Evolutionary conservation across 1,140 invertebrate genomes (phyloP).

Genomic region (Pseudomyrmex dendroicus): DNA sequence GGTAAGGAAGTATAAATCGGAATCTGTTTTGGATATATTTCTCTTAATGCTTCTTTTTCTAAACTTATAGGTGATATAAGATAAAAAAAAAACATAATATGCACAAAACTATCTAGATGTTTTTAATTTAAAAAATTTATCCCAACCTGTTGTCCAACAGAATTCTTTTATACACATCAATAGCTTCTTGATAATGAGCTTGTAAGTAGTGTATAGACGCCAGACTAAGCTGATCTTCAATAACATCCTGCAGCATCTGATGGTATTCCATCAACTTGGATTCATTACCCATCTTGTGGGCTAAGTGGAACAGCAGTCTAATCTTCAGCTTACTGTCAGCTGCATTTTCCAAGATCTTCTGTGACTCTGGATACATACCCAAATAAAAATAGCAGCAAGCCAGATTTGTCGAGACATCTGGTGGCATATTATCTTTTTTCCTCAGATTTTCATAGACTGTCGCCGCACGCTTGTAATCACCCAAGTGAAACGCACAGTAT

Average conservation of each 20-base stretch:
- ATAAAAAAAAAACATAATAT: constrained; percentile 2
- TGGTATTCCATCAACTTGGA: constrained; percentile 92
- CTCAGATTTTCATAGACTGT: constrained; percentile 88
- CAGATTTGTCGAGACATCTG: constrained; percentile 90
- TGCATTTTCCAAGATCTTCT: constrained; percentile 87
- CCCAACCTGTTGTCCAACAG: constrained; percentile 94
- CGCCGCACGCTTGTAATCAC: constrained; percentile 96
- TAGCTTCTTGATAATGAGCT: constrained; percentile 98
- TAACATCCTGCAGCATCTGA: constrained; percentile 93
- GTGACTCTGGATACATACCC: constrained; percentile 92
- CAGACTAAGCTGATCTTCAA: constrained; percentile 97
- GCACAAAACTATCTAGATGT: neutral
- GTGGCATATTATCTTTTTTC: constrained; percentile 81
- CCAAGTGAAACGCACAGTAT: constrained; percentile 97
- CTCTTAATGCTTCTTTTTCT: constrained; percentile 23
- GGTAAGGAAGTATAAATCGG: constrained; percentile 65
- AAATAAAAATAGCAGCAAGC: constrained; percentile 98
- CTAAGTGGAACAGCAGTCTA: constrained; percentile 95
- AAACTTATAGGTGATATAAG: neutral
- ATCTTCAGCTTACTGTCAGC: constrained; percentile 89
- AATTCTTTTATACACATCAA: constrained; percentile 99
- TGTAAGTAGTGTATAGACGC: constrained; percentile 98
- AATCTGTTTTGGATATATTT: neutral
- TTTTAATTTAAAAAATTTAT: neutral
- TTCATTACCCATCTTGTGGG: constrained; percentile 97